These are phyloP conservation scores for Hycleus cichorii DNA, from an alignment of 1,140 invertebrate genomes.

Conservation along the genomic window DNA sequence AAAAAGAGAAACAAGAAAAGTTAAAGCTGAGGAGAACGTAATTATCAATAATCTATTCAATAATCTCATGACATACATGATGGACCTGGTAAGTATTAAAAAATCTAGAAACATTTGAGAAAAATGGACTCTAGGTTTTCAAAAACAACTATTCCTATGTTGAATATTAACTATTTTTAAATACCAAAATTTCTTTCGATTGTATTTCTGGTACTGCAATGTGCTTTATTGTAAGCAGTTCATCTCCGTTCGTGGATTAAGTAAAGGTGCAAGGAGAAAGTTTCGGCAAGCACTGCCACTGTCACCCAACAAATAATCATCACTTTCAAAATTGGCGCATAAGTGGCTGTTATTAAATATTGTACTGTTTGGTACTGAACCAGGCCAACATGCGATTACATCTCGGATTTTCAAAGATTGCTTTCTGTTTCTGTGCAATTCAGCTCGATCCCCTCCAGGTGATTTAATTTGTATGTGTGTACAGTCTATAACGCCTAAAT, in stretches of 20 bases:
- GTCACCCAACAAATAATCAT: slow-evolving; percentile 27
- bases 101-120: too few relatives aligned
- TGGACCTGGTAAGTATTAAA: too few relatives aligned
- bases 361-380: slow-evolving; percentile 38
- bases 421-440: slow-evolving; percentile 37
- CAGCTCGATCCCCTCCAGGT: slow-evolving; percentile 16
- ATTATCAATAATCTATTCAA: too few relatives aligned
- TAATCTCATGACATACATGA: too few relatives aligned
- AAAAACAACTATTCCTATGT: too few relatives aligned
- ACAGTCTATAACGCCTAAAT: slow-evolving; percentile 3
- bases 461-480: slow-evolving; percentile 4
- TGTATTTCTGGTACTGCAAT: slow-evolving; percentile 36
- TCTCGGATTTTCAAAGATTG: slow-evolving; percentile 23
- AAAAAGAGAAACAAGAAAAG: too few relatives aligned
- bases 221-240: slow-evolving; percentile 38
- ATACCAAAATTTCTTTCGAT: slow-evolving; percentile 41
- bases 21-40: too few relatives aligned
- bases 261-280: slow-evolving; percentile 31
- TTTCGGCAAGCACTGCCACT: slow-evolving; percentile 25
- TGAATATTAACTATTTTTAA: slow-evolving; percentile 27
- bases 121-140: too few relatives aligned
- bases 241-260: slow-evolving; percentile 16
- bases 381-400: slow-evolving; percentile 40
- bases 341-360: slow-evolving; percentile 34
- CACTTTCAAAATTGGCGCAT: slow-evolving; percentile 17